Percentiles rank a stretch among this genome's conserved stretches.
phyloP scores from a whole-genome alignment of 2,888 invertebrate genomes.

The Timandra comae region DNA sequence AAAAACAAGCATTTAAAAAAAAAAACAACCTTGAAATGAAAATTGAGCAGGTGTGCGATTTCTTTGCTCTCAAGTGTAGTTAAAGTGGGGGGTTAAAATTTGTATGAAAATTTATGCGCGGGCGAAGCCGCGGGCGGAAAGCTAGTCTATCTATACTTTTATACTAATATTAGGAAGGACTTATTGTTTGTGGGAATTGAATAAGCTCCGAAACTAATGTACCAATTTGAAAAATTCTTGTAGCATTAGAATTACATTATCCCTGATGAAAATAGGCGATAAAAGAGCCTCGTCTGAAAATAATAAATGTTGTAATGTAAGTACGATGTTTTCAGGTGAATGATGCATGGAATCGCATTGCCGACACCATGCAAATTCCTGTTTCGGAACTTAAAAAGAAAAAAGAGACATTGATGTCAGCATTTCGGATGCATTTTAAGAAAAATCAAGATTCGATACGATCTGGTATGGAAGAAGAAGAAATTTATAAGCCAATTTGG shows the following conservation, averaged over 20 bases:
- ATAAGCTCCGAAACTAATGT: constrained; percentile 12
- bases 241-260: constrained; percentile 6
- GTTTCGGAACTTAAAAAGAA: constrained; percentile 12
- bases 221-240: constrained; percentile 1
- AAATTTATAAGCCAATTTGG: constrained; percentile 18
- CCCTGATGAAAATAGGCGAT: constrained; percentile 5
- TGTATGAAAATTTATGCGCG: too few relatives aligned
- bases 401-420: constrained; percentile 14
- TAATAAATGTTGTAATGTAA: constrained; percentile 8
- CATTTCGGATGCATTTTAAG: constrained; percentile 16
- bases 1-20: too few relatives aligned
- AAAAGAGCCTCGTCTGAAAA: constrained; percentile 10
- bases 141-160: constrained; percentile 5
- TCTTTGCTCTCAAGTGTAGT: too few relatives aligned
- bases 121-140: background rate
- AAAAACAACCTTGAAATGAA: too few relatives aligned
- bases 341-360: constrained; percentile 18
- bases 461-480: constrained; percentile 15
- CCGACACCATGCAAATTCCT: constrained; percentile 13
- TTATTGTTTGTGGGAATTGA: constrained; percentile 12
- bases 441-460: constrained; percentile 15
- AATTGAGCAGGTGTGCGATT: too few relatives aligned
- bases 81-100: too few relatives aligned
- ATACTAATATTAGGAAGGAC: constrained; percentile 6
- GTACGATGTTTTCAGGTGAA: constrained; percentile 14